Evolutionary conservation across 2,888 invertebrate species (phyloP).

Genomic region (Drosophila lutescens): DNA sequence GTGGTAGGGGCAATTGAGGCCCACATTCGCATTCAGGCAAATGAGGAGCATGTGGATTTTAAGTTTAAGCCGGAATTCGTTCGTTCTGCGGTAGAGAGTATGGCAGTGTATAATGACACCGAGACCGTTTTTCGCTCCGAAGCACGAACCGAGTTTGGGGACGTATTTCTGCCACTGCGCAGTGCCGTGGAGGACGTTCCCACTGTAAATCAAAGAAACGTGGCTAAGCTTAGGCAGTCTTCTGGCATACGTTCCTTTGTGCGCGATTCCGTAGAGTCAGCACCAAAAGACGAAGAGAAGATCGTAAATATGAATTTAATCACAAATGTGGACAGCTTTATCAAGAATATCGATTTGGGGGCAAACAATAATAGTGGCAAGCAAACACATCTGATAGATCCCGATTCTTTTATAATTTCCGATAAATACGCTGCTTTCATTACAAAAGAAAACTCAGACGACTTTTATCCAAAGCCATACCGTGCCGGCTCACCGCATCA

Average conservation of each 20-base stretch:
- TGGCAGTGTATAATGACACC: conserved; percentile 65
- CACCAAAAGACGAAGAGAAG: conserved; percentile 71
- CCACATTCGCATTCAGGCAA: conserved; percentile 78
- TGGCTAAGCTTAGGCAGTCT: conserved; percentile 56
- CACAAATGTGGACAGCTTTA: conserved; percentile 32
- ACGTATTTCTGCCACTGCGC: conserved; percentile 87
- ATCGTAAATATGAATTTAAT: not conserved
- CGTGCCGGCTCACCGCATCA: conserved; percentile 83
- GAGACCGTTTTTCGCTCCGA: conserved; percentile 67
- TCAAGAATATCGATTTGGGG: conserved; percentile 49
- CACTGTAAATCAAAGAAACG: conserved; percentile 60
- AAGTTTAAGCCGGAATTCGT: conserved; percentile 77
- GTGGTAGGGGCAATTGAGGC: conserved; percentile 34
- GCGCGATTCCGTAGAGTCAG: conserved; percentile 82
- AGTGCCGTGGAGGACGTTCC: conserved; percentile 91
- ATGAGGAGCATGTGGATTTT: conserved; percentile 69
- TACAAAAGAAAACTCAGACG: conserved; percentile 61
- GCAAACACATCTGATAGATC: conserved; percentile 36
- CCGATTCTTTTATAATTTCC: conserved; percentile 70
- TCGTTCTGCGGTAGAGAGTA: conserved; percentile 83
- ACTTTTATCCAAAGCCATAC: conserved; percentile 78
- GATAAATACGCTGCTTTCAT: conserved; percentile 82
- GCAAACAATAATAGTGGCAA: conserved; percentile 45
- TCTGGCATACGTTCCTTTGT: conserved; percentile 75
- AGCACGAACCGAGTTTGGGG: conserved; percentile 78